These are phyloP conservation scores for Procambarus virginalis DNA, from an alignment of 1,140 invertebrate species.

Conservation along the genomic window DNA sequence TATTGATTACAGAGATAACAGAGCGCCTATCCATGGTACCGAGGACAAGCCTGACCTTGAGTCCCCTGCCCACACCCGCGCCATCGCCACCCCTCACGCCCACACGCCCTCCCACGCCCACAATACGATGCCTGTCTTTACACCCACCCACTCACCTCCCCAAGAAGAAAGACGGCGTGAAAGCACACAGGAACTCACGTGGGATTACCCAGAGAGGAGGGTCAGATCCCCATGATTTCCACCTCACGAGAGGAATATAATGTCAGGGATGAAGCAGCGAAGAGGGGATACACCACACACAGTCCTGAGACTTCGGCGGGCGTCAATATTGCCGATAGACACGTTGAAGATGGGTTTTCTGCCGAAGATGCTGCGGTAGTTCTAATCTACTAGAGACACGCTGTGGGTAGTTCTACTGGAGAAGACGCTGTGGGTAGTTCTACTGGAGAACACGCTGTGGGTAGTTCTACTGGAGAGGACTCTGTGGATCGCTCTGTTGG, in stretches of 20 bases:
- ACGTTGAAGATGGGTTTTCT: too few relatives aligned
- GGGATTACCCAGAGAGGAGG: slow-evolving; percentile 36
- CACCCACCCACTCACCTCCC: neutral
- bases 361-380: too few relatives aligned
- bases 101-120: neutral
- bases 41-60: neutral
- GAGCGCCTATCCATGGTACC: neutral
- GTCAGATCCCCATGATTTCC: slow-evolving; percentile 53
- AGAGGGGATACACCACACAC: neutral
- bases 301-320: too few relatives aligned
- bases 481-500: too few relatives aligned
- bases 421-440: too few relatives aligned
- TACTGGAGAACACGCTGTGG: too few relatives aligned
- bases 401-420: too few relatives aligned
- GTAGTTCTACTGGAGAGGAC: too few relatives aligned
- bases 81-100: slow-evolving; percentile 11
- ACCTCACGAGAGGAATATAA: slow-evolving; percentile 42
- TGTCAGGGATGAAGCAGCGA: slow-evolving; percentile 6
- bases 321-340: too few relatives aligned
- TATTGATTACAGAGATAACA: neutral
- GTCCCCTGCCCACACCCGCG: neutral
- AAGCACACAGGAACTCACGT: slow-evolving; percentile 20
- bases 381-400: too few relatives aligned
- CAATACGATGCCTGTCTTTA: neutral
- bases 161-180: slow-evolving; percentile 24